Evolutionary conservation across 2,797 vertebrate genomes (phyloP).

Genomic region (Pipistrellus nathusii): DNA sequence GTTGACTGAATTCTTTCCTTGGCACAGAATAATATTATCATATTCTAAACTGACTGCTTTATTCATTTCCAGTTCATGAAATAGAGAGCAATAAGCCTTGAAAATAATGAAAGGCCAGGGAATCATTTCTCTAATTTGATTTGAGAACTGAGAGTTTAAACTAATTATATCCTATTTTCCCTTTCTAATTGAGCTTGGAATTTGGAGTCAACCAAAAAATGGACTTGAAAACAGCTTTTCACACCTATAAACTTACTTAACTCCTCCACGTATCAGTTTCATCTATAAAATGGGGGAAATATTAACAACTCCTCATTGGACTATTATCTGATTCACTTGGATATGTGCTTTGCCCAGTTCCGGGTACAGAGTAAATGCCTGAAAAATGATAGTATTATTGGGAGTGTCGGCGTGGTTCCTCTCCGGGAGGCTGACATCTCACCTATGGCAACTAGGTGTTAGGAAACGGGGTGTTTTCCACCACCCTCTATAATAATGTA

Average conservation of each 20-base stretch:
- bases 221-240: not conserved
- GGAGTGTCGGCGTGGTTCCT: not conserved
- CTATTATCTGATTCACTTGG: not conserved
- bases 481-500: conserved; percentile 74
- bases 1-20: not conserved
- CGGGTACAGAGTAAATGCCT: conserved; percentile 55
- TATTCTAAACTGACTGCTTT: not conserved
- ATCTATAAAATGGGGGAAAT: not conserved
- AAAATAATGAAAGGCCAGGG: not conserved
- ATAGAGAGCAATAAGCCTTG: not conserved
- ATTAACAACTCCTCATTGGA: not conserved
- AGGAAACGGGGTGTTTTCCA: conserved; percentile 66
- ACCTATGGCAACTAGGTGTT: conserved; percentile 35
- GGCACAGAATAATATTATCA: not conserved
- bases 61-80: not conserved
- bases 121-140: conserved; percentile 41
- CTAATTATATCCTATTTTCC: not conserved
- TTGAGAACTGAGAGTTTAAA: not conserved
- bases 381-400: not conserved
- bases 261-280: not conserved
- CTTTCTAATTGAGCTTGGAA: conserved; percentile 10
- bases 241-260: not conserved
- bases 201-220: conserved; percentile 6
- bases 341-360: not conserved
- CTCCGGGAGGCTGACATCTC: not conserved